Evolutionary conservation across 2,113 vertebrate genomes (phyloP).

Genomic region (Nycticebus coucang): DNA sequence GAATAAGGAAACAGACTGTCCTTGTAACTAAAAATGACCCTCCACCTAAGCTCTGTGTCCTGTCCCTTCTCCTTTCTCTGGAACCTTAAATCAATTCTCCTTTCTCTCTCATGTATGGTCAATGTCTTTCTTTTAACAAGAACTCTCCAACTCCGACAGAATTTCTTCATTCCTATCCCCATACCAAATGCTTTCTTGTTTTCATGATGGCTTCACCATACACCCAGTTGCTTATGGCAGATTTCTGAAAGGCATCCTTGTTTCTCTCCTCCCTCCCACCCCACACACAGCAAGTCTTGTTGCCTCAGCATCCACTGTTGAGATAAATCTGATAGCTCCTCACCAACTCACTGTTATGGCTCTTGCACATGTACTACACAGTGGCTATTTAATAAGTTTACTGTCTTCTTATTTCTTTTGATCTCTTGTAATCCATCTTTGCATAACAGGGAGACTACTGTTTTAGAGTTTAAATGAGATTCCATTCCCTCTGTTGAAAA

Average conservation of each 20-base stretch:
- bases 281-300: neutral
- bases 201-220: neutral
- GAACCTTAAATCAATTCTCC: neutral
- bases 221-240: neutral
- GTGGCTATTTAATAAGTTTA: neutral
- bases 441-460: neutral
- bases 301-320: neutral
- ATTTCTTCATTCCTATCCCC: neutral
- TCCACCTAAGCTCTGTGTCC: neutral
- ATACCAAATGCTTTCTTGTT: neutral
- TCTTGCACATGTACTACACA: neutral
- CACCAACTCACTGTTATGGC: neutral
- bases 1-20: neutral
- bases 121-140: neutral
- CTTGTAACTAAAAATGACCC: neutral
- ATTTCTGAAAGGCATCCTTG: neutral
- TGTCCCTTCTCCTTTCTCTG: neutral
- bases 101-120: neutral
- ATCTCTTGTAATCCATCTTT: neutral
- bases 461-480: neutral
- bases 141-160: neutral
- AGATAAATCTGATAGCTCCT: neutral
- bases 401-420: neutral
- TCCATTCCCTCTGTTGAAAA: neutral
- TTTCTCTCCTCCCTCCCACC: neutral